Percentiles rank a stretch among this genome's conserved stretches.
These are phyloP conservation scores for Temnothorax longispinosus DNA, from an alignment of 1,140 invertebrate genomes.

Conservation along the genomic window DNA sequence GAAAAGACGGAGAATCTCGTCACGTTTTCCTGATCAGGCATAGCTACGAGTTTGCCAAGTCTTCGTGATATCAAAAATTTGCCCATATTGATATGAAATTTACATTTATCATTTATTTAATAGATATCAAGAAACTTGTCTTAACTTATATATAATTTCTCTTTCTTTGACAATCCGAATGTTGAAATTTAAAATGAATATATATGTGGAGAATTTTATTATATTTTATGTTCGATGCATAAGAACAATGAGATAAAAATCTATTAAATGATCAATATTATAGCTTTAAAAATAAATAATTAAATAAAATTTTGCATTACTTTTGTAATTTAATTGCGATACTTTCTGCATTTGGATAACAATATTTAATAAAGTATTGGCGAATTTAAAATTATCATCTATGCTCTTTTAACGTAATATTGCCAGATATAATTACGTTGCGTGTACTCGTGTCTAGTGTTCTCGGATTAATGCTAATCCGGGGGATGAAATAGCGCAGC, in stretches of 20 bases:
- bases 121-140: neutral
- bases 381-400: neutral
- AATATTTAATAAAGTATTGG: neutral
- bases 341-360: neutral
- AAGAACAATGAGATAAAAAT: neutral
- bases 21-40: neutral
- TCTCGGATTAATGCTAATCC: constrained; percentile 33
- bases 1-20: constrained; percentile 8
- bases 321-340: neutral
- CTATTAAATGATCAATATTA: neutral
- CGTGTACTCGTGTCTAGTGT: neutral
- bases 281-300: neutral
- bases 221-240: neutral
- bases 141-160: neutral
- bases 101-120: neutral
- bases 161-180: neutral
- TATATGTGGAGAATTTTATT: neutral
- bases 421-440: neutral
- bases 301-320: neutral
- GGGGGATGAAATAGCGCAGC: constrained; percentile 42
- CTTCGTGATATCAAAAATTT: neutral
- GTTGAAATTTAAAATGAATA: neutral
- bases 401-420: neutral
- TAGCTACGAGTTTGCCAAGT: neutral
- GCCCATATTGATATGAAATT: neutral